These are phyloP conservation scores for Sussaba pulchella DNA, from an alignment of 2,888 invertebrate genomes.

Conservation along the genomic window DNA sequence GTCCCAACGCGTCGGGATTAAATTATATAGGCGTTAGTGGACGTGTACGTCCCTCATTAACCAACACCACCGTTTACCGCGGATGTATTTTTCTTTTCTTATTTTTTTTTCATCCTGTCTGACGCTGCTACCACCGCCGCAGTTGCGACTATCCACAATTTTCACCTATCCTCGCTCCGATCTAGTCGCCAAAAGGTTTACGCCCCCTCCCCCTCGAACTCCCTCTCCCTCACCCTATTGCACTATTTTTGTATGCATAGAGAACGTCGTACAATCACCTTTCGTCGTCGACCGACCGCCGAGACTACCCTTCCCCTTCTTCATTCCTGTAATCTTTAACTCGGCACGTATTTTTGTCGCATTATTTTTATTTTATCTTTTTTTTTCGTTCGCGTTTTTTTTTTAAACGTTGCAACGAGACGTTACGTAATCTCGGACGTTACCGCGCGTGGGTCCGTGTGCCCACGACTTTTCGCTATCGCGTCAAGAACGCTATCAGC, in stretches of 20 bases:
- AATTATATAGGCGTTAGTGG: too few relatives aligned
- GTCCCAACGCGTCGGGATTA: too few relatives aligned
- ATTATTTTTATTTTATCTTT: slow-evolving; percentile 62
- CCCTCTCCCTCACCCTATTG: slow-evolving; percentile 13
- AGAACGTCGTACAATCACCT: slow-evolving; percentile 46
- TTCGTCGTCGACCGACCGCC: slow-evolving; percentile 19
- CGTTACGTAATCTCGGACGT: slow-evolving; percentile 64
- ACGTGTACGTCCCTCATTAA: too few relatives aligned
- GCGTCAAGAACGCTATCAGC: not conserved
- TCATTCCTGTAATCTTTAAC: slow-evolving; percentile 57
- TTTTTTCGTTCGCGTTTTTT: too few relatives aligned
- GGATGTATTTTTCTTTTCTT: too few relatives aligned
- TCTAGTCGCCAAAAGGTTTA: slow-evolving; percentile 4
- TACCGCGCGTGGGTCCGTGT: not conserved
- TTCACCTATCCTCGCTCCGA: not conserved
- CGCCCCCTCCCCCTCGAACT: too few relatives aligned
- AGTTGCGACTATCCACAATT: too few relatives aligned
- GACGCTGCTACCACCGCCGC: too few relatives aligned
- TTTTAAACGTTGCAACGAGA: slow-evolving; percentile 60
- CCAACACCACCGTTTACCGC: too few relatives aligned
- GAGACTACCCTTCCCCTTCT: not conserved
- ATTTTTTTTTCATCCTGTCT: too few relatives aligned
- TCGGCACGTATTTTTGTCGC: slow-evolving; percentile 59
- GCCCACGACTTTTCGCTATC: slow-evolving; percentile 13
- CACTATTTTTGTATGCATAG: slow-evolving; percentile 77